Conservation (phyloP, 2,888 invertebrate genomes). For the Eulithis testata region DNA sequence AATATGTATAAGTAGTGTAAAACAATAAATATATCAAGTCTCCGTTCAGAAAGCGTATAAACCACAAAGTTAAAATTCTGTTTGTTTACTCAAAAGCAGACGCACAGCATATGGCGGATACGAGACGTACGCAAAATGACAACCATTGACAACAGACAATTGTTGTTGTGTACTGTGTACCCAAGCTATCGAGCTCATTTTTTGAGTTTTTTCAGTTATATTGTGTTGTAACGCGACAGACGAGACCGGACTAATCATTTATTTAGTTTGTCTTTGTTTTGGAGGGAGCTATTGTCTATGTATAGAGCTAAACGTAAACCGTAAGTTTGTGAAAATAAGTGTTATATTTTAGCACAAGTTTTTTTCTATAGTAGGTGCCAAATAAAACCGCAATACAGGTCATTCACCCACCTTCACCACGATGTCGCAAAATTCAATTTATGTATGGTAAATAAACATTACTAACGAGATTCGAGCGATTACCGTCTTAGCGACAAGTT, state of each 20-base stretch:
- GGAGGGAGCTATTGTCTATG: conserved; percentile 11
- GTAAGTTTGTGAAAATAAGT: too few relatives aligned
- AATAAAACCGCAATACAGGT: too few relatives aligned
- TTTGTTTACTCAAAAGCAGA: conserved; percentile 62
- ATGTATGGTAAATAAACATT: too few relatives aligned
- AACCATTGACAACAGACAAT: conserved; percentile 69
- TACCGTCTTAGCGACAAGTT: too few relatives aligned
- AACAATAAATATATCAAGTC: conserved; percentile 14
- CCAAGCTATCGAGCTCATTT: conserved; percentile 53
- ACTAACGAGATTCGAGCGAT: too few relatives aligned
- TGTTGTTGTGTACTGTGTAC: conserved; percentile 78
- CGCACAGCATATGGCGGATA: conserved; percentile 76
- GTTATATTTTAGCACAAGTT: too few relatives aligned
- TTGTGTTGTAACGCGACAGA: conserved; percentile 42
- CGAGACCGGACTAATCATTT: conserved; percentile 56
- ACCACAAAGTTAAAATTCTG: conserved; percentile 52
- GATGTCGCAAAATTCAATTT: too few relatives aligned
- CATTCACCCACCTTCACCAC: too few relatives aligned
- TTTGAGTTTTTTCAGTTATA: conserved; percentile 54
- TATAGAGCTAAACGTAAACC: background rate
- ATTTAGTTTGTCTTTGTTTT: conserved; percentile 42
- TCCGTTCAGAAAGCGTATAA: conserved; percentile 23
- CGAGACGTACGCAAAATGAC: conserved; percentile 76
- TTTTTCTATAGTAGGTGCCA: too few relatives aligned
- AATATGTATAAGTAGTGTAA: too few relatives aligned